A percentile compares a stretch with the other conserved stretches of the same genome.
phyloP scores from a whole-genome alignment of 2,113 vertebrate species.

The Camelus dromedarius region DNA sequence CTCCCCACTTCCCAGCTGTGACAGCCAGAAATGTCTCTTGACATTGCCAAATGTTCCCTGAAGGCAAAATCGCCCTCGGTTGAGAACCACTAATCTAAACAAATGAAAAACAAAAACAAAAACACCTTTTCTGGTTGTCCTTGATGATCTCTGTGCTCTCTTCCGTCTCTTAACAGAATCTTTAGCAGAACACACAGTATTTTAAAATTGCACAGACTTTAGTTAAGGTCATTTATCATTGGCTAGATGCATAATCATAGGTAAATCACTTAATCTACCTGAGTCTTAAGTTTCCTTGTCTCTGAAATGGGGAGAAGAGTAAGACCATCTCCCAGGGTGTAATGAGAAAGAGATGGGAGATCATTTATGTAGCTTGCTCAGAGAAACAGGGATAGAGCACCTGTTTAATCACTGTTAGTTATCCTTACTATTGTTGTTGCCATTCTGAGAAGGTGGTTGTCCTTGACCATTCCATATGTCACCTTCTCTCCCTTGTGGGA shows the following conservation, averaged over 20 bases:
- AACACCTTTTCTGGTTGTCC: neutral
- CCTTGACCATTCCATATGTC: conserved; percentile 1
- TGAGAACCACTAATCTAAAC: neutral
- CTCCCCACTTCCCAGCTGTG: rapidly evolving
- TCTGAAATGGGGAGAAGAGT: neutral
- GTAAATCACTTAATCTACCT: neutral
- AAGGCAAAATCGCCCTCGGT: neutral
- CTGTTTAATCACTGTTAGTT: neutral
- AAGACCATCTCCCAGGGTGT: neutral
- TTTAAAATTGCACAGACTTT: neutral
- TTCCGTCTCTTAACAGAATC: neutral
- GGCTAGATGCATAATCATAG: neutral
- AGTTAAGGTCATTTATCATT: neutral
- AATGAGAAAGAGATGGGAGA: neutral
- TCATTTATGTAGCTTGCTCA: neutral
- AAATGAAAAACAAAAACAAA: neutral
- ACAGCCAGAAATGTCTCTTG: neutral
- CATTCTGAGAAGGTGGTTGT: neutral
- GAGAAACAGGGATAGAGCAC: neutral
- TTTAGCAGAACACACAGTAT: neutral
- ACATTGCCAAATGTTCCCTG: neutral
- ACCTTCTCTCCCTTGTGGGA: neutral
- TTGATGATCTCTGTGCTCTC: neutral
- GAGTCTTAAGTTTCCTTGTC: neutral
- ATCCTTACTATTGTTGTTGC: neutral